Conservation (phyloP, 2,888 invertebrate species). For the Heliconius erato region DNA sequence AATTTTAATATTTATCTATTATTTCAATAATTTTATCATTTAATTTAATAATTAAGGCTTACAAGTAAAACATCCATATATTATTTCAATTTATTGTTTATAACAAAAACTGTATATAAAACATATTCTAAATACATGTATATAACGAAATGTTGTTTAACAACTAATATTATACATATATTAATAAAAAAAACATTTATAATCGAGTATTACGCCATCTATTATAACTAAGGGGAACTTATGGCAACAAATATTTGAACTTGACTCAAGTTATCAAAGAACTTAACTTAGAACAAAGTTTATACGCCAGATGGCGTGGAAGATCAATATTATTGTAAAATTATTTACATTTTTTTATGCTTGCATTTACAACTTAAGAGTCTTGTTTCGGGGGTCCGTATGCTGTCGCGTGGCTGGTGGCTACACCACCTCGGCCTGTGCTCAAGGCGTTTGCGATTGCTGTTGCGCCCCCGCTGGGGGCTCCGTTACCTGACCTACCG, state of each 20-base stretch:
- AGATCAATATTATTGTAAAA: slow-evolving; percentile 44
- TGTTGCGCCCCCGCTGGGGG: slow-evolving; percentile 86
- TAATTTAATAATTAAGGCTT: neutral
- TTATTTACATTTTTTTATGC: slow-evolving; percentile 48
- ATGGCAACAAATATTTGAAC: slow-evolving; percentile 37
- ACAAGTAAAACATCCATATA: neutral
- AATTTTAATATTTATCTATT: too few species aligned
- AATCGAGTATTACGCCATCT: slow-evolving; percentile 45
- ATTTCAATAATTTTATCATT: too few species aligned
- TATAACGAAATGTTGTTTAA: slow-evolving; percentile 39
- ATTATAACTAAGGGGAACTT: slow-evolving; percentile 38
- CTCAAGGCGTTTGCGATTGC: slow-evolving; percentile 91
- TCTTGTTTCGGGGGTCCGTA: slow-evolving; percentile 87
- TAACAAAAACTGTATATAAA: slow-evolving; percentile 40
- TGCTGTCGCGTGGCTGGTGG: slow-evolving; percentile 90
- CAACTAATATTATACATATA: slow-evolving; percentile 33
- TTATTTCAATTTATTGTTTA: slow-evolving; percentile 40
- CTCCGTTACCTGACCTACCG: slow-evolving; percentile 72
- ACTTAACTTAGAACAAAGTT: slow-evolving; percentile 28
- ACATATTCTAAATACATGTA: slow-evolving; percentile 14
- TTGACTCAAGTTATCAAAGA: slow-evolving; percentile 11
- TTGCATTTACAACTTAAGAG: slow-evolving; percentile 61
- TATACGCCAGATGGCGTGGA: slow-evolving; percentile 49
- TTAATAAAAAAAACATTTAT: slow-evolving; percentile 22
- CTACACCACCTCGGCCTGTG: slow-evolving; percentile 89